Conservation (phyloP, 2,888 invertebrate species). For the Tribolium freemani region DNA sequence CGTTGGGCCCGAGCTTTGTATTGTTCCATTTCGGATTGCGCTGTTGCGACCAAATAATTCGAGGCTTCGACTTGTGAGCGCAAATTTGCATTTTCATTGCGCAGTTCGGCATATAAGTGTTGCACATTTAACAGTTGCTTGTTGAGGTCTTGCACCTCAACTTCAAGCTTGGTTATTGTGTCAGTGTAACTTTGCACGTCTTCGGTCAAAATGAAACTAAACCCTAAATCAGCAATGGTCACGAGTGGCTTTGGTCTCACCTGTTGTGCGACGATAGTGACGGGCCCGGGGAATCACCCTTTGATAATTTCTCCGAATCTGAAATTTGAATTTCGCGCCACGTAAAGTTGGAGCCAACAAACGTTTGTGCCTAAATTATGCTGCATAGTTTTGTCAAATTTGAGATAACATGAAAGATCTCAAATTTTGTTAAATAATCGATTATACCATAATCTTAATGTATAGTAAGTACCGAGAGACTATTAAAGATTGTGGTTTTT, state of each 20-base stretch:
- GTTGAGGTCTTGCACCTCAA: slow-evolving; percentile 60
- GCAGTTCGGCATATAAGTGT: slow-evolving; percentile 62
- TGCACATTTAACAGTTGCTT: slow-evolving; percentile 62
- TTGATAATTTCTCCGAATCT: slow-evolving; percentile 4
- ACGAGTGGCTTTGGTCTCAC: not conserved
- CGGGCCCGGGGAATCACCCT: slow-evolving; percentile 16
- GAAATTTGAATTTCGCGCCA: not conserved
- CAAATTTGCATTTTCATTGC: slow-evolving; percentile 62
- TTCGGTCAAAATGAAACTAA: slow-evolving; percentile 53
- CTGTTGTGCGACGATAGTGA: slow-evolving; percentile 34
- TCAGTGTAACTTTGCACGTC: slow-evolving; percentile 56
- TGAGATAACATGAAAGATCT: no score
- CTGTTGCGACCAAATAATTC: slow-evolving; percentile 56
- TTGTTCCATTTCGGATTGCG: slow-evolving; percentile 75
- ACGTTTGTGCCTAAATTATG: no score
- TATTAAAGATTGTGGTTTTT: no score
- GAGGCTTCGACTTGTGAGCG: slow-evolving; percentile 60
- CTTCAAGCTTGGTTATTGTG: slow-evolving; percentile 60
- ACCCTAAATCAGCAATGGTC: not conserved
- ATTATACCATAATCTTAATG: no score
- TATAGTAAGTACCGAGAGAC: no score
- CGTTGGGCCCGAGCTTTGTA: slow-evolving; percentile 85
- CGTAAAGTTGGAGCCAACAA: no score
- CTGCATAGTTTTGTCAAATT: no score
- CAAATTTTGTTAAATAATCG: no score